Percentiles rank a stretch among this genome's conserved stretches.
These are phyloP conservation scores for Onychomys arenicola DNA, from an alignment of 2,797 vertebrate species.

Conservation along the genomic window DNA sequence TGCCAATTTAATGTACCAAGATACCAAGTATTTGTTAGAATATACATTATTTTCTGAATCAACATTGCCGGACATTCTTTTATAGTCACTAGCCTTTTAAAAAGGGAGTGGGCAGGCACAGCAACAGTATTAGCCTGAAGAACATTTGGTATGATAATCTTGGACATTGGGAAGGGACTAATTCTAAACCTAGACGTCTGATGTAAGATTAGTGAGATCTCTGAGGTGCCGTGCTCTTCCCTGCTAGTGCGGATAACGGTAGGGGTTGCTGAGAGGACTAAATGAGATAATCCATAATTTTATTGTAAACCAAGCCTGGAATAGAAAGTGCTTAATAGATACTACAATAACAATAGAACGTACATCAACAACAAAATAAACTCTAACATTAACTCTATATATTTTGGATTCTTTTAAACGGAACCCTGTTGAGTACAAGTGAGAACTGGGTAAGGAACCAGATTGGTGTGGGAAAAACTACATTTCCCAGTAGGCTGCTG, in stretches of 20 bases:
- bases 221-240: not conserved
- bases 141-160: not conserved
- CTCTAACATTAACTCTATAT: not conserved
- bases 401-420: not conserved
- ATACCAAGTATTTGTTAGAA: not conserved
- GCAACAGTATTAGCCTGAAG: not conserved
- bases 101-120: not conserved
- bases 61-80: not conserved
- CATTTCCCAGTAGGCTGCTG: constrained; percentile 90
- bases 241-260: not conserved
- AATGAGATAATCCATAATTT: constrained; percentile 28
- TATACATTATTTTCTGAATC: not conserved
- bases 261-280: not conserved
- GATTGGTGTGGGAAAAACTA: constrained; percentile 83
- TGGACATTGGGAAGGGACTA: not conserved
- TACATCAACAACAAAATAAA: constrained; percentile 15
- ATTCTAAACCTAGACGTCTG: not conserved
- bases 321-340: not conserved
- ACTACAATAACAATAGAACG: not conserved
- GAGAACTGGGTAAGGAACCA: not conserved
- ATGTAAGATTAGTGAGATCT: not conserved
- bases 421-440: not conserved
- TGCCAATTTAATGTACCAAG: not conserved
- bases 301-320: not conserved
- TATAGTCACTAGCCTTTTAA: not conserved